Evolutionary conservation across 53 echinoderm and acorn worm species (phyloP).

Genomic region (Echinarachnius parma): DNA sequence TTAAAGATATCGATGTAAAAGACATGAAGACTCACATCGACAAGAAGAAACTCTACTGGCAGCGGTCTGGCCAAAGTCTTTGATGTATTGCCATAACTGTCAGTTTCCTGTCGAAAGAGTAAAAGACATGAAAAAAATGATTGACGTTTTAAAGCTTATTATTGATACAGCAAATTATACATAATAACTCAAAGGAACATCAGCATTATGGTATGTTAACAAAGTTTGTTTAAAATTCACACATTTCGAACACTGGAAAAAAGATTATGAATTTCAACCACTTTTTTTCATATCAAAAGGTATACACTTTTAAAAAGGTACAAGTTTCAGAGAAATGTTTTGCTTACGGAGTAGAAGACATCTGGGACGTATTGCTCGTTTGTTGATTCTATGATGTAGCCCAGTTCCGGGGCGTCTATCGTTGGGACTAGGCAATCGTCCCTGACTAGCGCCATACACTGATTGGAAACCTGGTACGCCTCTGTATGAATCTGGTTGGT

Average conservation of each 20-base stretch:
- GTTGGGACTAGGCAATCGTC: conserved; percentile 94
- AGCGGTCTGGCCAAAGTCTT: conserved; percentile 87
- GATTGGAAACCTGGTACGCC: conserved; percentile 97
- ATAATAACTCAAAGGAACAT: no score
- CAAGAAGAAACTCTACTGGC: conserved; percentile 89
- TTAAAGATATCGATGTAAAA: no score
- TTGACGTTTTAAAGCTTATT: not conserved
- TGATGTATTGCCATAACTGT: conserved; percentile 85
- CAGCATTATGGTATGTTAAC: no score
- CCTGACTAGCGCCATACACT: conserved; percentile 94
- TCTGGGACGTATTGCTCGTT: conserved; percentile 97
- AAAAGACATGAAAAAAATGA: not conserved
- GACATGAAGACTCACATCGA: conserved; percentile 99
- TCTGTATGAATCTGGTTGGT: conserved; percentile 96
- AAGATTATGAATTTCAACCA: no score
- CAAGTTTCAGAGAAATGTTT: no score
- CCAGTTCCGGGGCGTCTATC: conserved; percentile 89
- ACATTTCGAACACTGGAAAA: not conserved
- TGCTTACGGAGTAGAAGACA: conserved; percentile 95
- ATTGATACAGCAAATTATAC: no score
- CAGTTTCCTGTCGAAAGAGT: conserved; percentile 67
- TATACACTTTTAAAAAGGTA: no score
- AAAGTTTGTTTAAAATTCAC: not conserved
- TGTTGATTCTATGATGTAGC: conserved; percentile 89
- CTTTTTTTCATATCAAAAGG: no score